Percentiles rank a stretch among this genome's conserved stretches.
Conservation (phyloP, 1,140 invertebrate genomes). For the Bactericera cockerelli region DNA sequence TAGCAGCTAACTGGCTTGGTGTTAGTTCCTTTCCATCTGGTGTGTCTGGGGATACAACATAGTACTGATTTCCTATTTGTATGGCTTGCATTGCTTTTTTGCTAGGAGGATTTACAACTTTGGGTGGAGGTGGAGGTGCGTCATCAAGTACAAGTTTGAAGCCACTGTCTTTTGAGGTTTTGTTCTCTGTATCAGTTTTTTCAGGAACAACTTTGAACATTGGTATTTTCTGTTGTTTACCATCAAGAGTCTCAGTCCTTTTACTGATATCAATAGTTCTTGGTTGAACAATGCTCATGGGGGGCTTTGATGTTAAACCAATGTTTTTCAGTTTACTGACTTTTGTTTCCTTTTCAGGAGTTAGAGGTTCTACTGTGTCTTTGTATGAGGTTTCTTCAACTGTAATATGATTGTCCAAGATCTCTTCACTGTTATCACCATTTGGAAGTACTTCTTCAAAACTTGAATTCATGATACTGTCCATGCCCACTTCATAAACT, state of each 20-base stretch:
- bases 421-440: background rate
- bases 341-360: background rate
- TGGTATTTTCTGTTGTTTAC: background rate
- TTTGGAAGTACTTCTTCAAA: background rate
- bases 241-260: background rate
- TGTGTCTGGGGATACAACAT: background rate
- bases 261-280: slow-evolving; percentile 5
- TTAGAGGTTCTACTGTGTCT: background rate
- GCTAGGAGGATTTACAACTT: background rate
- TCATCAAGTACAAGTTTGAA: background rate
- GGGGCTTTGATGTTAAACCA: background rate
- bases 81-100: slow-evolving; percentile 1
- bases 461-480: background rate
- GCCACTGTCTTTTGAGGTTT: background rate
- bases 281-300: background rate
- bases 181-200: background rate
- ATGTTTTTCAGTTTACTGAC: slow-evolving; percentile 5
- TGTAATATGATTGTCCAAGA: background rate
- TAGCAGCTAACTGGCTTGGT: background rate
- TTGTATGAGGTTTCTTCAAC: background rate
- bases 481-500: background rate
- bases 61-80: background rate
- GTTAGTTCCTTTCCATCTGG: background rate
- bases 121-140: background rate
- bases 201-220: slow-evolving; percentile 5